Conservation (phyloP, 2,113 vertebrate species). For the Casuarius casuarius region DNA sequence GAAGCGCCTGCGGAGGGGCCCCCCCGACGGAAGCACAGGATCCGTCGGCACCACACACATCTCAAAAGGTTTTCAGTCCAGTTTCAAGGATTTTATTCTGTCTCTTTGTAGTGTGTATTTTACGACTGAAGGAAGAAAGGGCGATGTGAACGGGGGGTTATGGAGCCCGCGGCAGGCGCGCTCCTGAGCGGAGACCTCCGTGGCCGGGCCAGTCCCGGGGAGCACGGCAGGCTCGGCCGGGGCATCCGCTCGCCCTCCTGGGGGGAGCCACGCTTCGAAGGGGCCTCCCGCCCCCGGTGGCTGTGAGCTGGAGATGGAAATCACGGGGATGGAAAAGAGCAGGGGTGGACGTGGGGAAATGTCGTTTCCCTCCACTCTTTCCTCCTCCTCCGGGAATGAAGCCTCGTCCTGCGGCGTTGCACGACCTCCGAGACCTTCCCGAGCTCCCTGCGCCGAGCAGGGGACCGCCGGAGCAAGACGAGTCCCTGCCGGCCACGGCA, state of each 20-base stretch:
- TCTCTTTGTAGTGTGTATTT: not conserved
- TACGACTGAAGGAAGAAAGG: not conserved
- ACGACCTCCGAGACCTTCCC: too few relatives aligned
- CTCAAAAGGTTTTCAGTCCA: slow-evolving; percentile 12
- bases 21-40: not conserved
- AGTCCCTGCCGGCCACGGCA: too few relatives aligned
- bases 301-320: not conserved
- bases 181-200: fast-evolving
- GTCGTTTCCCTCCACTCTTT: too few relatives aligned
- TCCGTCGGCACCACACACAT: not conserved
- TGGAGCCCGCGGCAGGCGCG: not conserved
- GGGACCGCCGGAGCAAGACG: too few relatives aligned
- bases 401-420: too few relatives aligned
- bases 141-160: not conserved
- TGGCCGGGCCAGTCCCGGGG: too few relatives aligned
- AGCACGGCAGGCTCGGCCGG: not conserved
- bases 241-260: too few relatives aligned
- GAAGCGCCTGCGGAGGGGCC: slow-evolving; percentile 19
- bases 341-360: too few relatives aligned
- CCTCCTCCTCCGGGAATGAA: not conserved
- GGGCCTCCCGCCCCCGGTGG: not conserved
- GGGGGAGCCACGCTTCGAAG: too few relatives aligned
- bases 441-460: too few relatives aligned
- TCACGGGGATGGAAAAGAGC: fast-evolving
- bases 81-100: not conserved